phyloP scores from a whole-genome alignment of 1,140 invertebrate species.

The Microvelia longipes region DNA sequence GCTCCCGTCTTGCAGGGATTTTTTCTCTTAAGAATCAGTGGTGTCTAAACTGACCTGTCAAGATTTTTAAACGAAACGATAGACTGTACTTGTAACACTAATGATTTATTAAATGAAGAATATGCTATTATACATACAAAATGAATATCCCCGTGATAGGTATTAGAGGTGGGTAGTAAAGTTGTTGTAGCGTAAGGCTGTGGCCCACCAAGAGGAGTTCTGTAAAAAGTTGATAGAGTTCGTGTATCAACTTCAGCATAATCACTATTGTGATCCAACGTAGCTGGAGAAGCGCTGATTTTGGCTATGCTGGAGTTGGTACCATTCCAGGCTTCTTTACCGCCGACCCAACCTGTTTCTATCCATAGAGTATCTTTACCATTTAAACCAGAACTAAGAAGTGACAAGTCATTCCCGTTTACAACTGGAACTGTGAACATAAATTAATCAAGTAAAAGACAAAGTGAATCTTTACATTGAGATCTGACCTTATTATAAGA shows the following conservation, averaged over 20 bases:
- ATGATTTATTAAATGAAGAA: no score
- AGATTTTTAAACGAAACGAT: no score
- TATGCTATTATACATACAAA: no score
- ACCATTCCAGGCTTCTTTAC: neutral
- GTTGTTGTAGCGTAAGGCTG: neutral
- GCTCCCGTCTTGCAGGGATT: no score
- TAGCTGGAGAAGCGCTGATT: constrained; percentile 38
- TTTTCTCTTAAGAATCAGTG: no score
- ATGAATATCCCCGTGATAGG: neutral
- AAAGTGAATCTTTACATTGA: no score
- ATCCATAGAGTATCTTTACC: constrained; percentile 59
- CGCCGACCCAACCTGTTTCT: constrained; percentile 53
- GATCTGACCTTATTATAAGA: no score
- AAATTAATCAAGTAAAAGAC: no score
- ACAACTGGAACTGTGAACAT: constrained; percentile 19
- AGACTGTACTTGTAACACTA: no score
- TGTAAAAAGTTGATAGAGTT: constrained; percentile 64
- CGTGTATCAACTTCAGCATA: constrained; percentile 62
- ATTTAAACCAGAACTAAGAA: constrained; percentile 18
- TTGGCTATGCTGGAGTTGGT: constrained; percentile 16
- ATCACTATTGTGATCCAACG: constrained; percentile 33
- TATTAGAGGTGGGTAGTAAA: neutral
- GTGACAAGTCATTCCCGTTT: constrained; percentile 20
- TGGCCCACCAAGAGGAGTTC: neutral
- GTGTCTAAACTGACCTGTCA: no score